phyloP scores from a whole-genome alignment of 2,797 vertebrate genomes.

The Phrynocephalus guinanensis region DNA sequence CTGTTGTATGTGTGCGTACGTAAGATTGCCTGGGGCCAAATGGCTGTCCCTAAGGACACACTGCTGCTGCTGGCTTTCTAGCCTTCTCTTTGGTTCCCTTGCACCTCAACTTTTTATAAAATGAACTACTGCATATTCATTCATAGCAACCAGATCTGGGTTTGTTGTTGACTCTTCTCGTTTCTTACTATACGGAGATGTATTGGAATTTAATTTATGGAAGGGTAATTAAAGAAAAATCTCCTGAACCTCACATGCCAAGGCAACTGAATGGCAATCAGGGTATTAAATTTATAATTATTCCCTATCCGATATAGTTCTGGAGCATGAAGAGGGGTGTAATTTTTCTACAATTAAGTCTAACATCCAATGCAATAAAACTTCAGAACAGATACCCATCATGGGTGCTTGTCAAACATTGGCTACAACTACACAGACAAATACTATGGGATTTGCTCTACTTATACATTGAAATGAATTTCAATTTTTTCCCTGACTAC shows the following conservation, averaged over 20 bases:
- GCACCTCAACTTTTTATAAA: neutral
- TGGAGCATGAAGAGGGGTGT: neutral
- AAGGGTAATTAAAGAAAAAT: constrained; percentile 6
- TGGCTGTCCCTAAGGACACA: neutral
- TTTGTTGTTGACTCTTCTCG: neutral
- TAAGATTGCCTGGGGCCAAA: neutral
- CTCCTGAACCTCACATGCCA: neutral
- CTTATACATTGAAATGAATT: too few species aligned
- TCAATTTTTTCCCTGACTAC: too few species aligned
- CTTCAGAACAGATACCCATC: neutral
- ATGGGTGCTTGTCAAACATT: neutral
- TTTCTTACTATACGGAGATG: neutral
- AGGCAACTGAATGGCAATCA: neutral
- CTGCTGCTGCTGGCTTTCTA: neutral
- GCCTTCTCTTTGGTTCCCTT: neutral
- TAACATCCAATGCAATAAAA: constrained; percentile 21
- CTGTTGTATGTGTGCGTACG: neutral
- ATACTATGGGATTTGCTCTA: too few species aligned
- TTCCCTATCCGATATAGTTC: constrained; percentile 1
- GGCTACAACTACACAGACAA: too few species aligned
- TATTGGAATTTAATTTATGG: neutral
- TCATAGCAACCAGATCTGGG: neutral
- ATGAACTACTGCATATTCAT: neutral
- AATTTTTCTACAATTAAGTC: neutral
- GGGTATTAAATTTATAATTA: neutral